These are phyloP conservation scores for Galaxias olidus DNA, from an alignment of 2,797 vertebrate genomes.

Conservation along the genomic window DNA sequence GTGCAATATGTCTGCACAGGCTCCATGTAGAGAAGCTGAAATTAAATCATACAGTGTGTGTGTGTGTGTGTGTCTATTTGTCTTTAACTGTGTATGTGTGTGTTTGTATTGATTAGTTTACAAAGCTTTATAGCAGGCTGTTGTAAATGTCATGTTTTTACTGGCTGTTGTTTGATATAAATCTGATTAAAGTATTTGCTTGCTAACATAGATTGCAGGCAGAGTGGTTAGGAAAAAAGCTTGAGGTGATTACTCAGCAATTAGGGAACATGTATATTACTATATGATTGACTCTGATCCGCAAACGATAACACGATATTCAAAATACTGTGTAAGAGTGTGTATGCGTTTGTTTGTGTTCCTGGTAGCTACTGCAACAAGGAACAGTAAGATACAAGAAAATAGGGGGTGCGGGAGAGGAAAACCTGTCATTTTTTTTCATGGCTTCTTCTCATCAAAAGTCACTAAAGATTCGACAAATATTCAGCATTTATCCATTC, in stretches of 20 bases:
- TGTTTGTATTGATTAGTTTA: slow-evolving; percentile 78
- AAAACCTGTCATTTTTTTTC: no score
- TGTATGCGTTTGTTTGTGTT: slow-evolving; percentile 9
- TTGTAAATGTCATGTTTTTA: slow-evolving; percentile 85
- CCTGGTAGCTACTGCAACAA: not conserved
- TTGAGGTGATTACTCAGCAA: slow-evolving; percentile 35
- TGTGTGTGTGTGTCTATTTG: slow-evolving; percentile 20
- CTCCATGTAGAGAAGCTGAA: slow-evolving; percentile 72
- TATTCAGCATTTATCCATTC: no score
- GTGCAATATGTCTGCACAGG: slow-evolving; percentile 49
- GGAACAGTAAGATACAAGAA: no score
- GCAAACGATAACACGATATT: not conserved
- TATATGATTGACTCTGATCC: not conserved
- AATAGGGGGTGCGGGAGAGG: no score
- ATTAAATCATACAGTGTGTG: slow-evolving; percentile 76
- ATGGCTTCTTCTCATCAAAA: no score
- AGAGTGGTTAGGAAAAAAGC: slow-evolving; percentile 48
- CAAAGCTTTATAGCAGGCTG: slow-evolving; percentile 78
- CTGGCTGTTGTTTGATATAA: slow-evolving; percentile 81
- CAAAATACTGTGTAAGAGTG: slow-evolving; percentile 12
- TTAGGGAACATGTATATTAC: slow-evolving; percentile 8
- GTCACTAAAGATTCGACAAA: no score
- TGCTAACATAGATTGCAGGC: slow-evolving; percentile 69
- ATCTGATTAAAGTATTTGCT: slow-evolving; percentile 84
- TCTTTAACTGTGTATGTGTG: slow-evolving; percentile 42